These are phyloP conservation scores for Cercopithecus mona DNA, from an alignment of 2,113 vertebrate species.

Conservation along the genomic window DNA sequence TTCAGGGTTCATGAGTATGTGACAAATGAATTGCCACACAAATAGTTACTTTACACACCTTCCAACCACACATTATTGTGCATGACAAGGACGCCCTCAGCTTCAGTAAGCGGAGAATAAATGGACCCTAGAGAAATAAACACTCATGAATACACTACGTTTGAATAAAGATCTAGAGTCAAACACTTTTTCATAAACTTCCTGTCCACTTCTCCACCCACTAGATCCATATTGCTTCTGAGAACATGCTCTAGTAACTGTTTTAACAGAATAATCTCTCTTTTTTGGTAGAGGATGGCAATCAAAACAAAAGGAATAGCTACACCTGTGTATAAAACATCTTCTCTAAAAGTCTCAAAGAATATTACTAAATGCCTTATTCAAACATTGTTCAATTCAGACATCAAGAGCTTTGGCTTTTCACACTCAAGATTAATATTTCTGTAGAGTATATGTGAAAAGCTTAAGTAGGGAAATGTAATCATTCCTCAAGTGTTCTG, in stretches of 20 bases:
- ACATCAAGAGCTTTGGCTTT: background rate
- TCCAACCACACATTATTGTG: background rate
- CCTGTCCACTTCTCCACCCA: background rate
- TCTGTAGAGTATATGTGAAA: background rate
- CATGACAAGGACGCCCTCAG: background rate
- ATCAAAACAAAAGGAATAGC: background rate
- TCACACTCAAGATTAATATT: slow-evolving; percentile 20
- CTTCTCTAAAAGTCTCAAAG: background rate
- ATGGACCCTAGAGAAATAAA: background rate
- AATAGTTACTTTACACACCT: background rate
- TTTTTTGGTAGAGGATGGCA: background rate
- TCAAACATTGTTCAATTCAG: slow-evolving; percentile 12
- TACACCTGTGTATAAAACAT: background rate
- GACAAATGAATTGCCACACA: background rate
- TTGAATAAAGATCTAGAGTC: background rate
- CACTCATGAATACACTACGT: background rate
- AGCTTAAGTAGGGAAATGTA: background rate
- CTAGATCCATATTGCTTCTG: background rate
- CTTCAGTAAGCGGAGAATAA: background rate
- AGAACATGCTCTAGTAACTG: background rate
- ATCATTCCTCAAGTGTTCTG: background rate
- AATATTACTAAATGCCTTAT: slow-evolving; percentile 2
- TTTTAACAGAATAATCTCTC: background rate
- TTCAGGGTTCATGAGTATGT: background rate
- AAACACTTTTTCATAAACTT: background rate